phyloP scores from a whole-genome alignment of 1,140 invertebrate species.

The Lordiphosa mommai region DNA sequence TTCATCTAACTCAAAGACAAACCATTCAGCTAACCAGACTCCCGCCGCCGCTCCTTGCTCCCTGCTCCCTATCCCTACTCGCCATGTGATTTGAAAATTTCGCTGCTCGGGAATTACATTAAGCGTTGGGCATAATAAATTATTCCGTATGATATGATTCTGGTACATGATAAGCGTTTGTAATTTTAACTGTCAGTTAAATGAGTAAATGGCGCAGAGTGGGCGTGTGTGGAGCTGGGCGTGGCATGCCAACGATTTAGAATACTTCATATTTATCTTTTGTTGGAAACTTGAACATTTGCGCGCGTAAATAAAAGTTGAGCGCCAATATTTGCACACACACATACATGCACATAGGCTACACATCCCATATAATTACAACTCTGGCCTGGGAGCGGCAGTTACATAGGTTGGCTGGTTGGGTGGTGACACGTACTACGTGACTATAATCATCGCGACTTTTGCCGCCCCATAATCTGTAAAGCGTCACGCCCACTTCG shows the following conservation, averaged over 20 bases:
- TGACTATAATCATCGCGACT: slow-evolving; percentile 69
- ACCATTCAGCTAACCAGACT: slow-evolving; percentile 53
- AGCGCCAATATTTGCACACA: slow-evolving; percentile 66
- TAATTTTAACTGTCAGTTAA: slow-evolving; percentile 78
- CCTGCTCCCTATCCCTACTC: background rate
- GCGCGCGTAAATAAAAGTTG: slow-evolving; percentile 74
- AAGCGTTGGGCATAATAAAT: slow-evolving; percentile 76
- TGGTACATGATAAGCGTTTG: slow-evolving; percentile 78
- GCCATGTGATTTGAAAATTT: slow-evolving; percentile 45
- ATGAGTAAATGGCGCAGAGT: slow-evolving; percentile 63
- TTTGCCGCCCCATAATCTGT: slow-evolving; percentile 52
- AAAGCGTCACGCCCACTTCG: slow-evolving; percentile 2
- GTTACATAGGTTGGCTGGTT: slow-evolving; percentile 4
- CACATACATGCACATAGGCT: slow-evolving; percentile 1
- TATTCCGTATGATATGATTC: slow-evolving; percentile 78
- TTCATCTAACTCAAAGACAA: slow-evolving; percentile 73
- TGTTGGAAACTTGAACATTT: slow-evolving; percentile 74
- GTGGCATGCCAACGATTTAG: slow-evolving; percentile 59
- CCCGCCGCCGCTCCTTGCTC: slow-evolving; percentile 12
- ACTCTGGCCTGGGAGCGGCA: slow-evolving; percentile 19
- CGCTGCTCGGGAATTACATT: slow-evolving; percentile 72
- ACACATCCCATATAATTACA: slow-evolving; percentile 48
- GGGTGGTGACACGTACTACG: slow-evolving; percentile 67
- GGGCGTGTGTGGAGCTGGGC: slow-evolving; percentile 4
- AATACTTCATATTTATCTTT: slow-evolving; percentile 77